These are phyloP conservation scores for Bucco capensis DNA, from an alignment of 2,113 vertebrate genomes.

Conservation along the genomic window DNA sequence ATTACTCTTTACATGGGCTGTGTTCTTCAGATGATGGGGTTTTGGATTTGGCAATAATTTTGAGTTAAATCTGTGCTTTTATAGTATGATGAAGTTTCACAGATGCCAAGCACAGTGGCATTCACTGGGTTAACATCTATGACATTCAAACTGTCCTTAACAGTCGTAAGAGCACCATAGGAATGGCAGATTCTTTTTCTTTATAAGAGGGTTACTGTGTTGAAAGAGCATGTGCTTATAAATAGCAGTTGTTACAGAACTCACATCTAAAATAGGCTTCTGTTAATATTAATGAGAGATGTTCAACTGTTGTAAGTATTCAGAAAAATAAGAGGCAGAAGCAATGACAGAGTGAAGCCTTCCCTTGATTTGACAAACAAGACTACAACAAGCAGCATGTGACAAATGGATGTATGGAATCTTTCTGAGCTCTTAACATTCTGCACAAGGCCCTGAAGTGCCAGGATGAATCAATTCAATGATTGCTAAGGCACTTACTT, in stretches of 20 bases:
- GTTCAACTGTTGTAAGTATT: background rate
- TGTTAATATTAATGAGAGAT: slow-evolving; percentile 40
- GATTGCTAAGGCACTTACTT: slow-evolving; percentile 71
- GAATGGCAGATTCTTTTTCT: slow-evolving; percentile 11
- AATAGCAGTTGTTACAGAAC: slow-evolving; percentile 29
- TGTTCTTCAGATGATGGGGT: background rate
- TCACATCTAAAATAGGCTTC: slow-evolving; percentile 7
- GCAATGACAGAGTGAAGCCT: background rate
- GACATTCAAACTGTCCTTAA: slow-evolving; percentile 57
- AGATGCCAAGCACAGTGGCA: background rate
- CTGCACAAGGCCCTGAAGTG: slow-evolving; percentile 23
- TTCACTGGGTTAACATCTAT: slow-evolving; percentile 18
- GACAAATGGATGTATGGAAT: background rate
- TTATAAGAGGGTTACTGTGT: slow-evolving; percentile 7
- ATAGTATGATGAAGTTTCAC: background rate
- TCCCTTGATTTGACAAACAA: background rate
- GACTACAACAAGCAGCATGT: background rate
- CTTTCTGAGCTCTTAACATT: background rate
- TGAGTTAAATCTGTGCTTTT: slow-evolving; percentile 22
- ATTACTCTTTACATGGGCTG: background rate
- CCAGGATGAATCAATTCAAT: background rate
- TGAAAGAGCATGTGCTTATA: slow-evolving; percentile 47
- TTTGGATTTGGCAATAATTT: slow-evolving; percentile 22
- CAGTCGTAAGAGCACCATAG: slow-evolving; percentile 53
- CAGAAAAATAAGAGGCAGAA: slow-evolving; percentile 11